Conservation (phyloP, 2,888 invertebrate species). For the Heliconius sara region DNA sequence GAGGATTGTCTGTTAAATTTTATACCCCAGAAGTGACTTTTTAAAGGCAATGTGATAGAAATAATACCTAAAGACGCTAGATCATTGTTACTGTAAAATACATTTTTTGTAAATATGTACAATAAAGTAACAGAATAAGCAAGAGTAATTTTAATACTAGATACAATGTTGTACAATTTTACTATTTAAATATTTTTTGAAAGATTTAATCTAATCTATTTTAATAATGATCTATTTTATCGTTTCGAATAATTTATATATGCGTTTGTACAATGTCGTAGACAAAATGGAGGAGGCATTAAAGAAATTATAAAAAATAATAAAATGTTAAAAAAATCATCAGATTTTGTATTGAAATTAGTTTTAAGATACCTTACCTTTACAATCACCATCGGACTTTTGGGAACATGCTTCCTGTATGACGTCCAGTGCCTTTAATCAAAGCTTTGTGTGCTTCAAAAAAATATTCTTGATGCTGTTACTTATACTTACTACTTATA, state of each 20-base stretch:
- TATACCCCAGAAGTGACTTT: constrained; percentile 52
- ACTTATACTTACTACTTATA: constrained; percentile 9
- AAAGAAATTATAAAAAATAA: constrained; percentile 82
- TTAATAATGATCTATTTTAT: constrained; percentile 82
- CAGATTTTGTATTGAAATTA: constrained; percentile 75
- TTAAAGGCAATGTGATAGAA: constrained; percentile 79
- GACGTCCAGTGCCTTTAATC: constrained; percentile 65
- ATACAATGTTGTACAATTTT: constrained; percentile 82
- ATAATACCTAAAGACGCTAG: constrained; percentile 83
- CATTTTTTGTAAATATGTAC: constrained; percentile 82
- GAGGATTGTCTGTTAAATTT: constrained; percentile 52
- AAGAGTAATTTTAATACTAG: constrained; percentile 79
- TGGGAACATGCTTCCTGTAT: constrained; percentile 67
- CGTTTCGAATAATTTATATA: constrained; percentile 83
- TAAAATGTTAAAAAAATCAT: constrained; percentile 78
- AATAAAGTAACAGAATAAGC: constrained; percentile 78
- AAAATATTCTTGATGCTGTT: neutral
- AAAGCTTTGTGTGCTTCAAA: constrained; percentile 58
- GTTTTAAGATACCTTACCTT: constrained; percentile 60
- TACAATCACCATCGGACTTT: constrained; percentile 67
- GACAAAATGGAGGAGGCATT: constrained; percentile 78
- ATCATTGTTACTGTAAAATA: constrained; percentile 83
- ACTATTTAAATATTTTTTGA: constrained; percentile 81
- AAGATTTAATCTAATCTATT: constrained; percentile 83
- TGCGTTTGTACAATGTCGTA: constrained; percentile 82